A percentile compares a stretch with the other conserved stretches of the same genome.
Conservation (phyloP, 92 coral and sea anemone genomes). For the Parazoanthus swiftii region DNA sequence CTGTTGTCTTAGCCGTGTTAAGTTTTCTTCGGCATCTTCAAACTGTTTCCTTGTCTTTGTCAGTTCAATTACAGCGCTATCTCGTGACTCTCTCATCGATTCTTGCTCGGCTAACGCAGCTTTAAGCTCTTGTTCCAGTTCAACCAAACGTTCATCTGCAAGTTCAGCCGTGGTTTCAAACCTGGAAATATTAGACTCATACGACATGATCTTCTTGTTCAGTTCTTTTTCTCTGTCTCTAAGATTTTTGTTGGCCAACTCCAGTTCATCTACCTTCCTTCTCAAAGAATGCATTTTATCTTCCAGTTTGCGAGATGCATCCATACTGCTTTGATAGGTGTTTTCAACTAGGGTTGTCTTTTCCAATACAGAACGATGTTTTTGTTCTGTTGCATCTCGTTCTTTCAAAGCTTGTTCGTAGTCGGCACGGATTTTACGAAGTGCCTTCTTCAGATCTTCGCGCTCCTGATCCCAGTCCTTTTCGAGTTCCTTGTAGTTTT, state of each 20-base stretch:
- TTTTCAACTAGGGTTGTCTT: conserved; percentile 65
- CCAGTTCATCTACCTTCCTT: conserved; percentile 63
- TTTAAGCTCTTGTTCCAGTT: conserved; percentile 72
- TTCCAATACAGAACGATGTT: conserved; percentile 60
- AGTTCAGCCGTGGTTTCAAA: conserved; percentile 78
- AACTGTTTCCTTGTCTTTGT: conserved; percentile 48
- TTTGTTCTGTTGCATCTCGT: conserved; percentile 59
- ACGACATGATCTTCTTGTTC: conserved; percentile 48
- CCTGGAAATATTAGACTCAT: conserved; percentile 68
- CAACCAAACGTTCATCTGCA: conserved; percentile 74
- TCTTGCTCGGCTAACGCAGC: conserved; percentile 67
- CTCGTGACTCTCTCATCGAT: conserved; percentile 65
- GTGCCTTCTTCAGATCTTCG: conserved; percentile 62
- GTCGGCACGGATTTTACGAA: conserved; percentile 59
- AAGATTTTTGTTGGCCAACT: conserved; percentile 55
- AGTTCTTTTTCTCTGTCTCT: conserved; percentile 70
- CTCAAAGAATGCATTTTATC: conserved; percentile 65
- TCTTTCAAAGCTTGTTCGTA: conserved; percentile 59
- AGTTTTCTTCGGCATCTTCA: conserved; percentile 56
- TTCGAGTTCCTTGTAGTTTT: conserved; percentile 59
- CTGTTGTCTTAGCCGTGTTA: conserved; percentile 61
- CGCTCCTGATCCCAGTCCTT: conserved; percentile 55
- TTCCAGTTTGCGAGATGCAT: conserved; percentile 69
- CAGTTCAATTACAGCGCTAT: conserved; percentile 69
- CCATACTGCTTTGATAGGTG: conserved; percentile 66